phyloP scores from a whole-genome alignment of 2,888 invertebrate genomes.

The Pristionchus exspectatus region DNA sequence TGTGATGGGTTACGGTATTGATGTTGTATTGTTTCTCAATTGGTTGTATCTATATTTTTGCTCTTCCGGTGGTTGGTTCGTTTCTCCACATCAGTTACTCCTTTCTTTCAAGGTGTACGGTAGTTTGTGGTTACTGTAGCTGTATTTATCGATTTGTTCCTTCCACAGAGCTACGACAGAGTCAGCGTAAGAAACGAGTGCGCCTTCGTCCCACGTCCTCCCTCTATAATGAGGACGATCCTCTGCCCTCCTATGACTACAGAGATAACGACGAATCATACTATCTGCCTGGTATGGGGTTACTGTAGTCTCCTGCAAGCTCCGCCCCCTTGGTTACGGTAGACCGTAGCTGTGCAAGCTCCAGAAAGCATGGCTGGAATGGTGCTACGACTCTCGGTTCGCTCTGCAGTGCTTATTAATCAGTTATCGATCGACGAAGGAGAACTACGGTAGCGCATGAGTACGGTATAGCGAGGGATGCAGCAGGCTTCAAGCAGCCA shows the following conservation, averaged over 20 bases:
- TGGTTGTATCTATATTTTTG: background rate
- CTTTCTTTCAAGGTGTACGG: background rate
- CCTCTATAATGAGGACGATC: slow-evolving; percentile 70
- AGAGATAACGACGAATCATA: background rate
- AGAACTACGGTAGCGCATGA: background rate
- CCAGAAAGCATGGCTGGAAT: slow-evolving; percentile 39
- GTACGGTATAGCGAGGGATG: background rate
- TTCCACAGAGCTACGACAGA: background rate
- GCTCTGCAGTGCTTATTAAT: slow-evolving; percentile 25
- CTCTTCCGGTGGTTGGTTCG: background rate
- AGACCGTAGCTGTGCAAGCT: background rate
- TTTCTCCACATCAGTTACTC: background rate
- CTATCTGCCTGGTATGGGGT: slow-evolving; percentile 32
- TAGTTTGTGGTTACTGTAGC: background rate
- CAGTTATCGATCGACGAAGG: background rate
- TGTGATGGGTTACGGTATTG: slow-evolving; percentile 14
- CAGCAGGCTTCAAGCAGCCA: background rate
- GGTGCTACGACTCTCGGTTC: slow-evolving; percentile 7
- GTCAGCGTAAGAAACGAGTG: background rate
- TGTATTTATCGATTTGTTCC: background rate
- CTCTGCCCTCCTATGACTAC: slow-evolving; percentile 70
- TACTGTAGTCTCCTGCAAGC: slow-evolving; percentile 52
- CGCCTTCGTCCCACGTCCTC: slow-evolving; percentile 40
- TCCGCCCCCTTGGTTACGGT: slow-evolving; percentile 44
- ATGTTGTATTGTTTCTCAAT: background rate